Evolutionary conservation across 64 coral and sea anemone genomes (phyloP).

Genomic region (Stichodactyla mertensii): DNA sequence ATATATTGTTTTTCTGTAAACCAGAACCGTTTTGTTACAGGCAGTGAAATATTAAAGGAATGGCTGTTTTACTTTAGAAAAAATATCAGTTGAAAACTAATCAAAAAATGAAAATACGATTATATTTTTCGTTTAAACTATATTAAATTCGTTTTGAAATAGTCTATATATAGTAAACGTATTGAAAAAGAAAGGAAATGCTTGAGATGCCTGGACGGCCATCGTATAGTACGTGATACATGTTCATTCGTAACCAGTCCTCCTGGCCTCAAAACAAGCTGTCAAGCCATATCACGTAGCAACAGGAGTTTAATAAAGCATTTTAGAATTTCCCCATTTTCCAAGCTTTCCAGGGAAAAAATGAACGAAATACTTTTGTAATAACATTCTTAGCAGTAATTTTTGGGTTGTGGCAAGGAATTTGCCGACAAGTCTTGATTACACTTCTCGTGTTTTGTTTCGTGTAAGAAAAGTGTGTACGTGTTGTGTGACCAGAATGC

Average conservation of each 20-base stretch:
- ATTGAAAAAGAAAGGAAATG: background rate
- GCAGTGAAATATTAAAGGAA: too few species aligned
- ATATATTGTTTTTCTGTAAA: too few species aligned
- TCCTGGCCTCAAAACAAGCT: background rate
- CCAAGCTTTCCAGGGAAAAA: background rate
- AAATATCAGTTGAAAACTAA: too few species aligned
- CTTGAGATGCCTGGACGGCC: background rate
- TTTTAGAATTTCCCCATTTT: background rate
- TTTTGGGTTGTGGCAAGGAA: background rate
- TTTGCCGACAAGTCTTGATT: background rate
- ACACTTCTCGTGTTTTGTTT: background rate
- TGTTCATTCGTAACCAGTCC: background rate
- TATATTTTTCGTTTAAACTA: background rate
- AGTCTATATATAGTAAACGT: background rate
- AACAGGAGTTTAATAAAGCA: background rate
- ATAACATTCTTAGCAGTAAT: background rate
- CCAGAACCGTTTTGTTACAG: too few species aligned
- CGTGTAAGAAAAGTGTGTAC: background rate
- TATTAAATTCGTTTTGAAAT: background rate
- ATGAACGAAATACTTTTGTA: background rate
- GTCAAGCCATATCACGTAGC: background rate
- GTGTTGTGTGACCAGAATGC: conserved; percentile 10
- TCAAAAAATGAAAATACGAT: background rate
- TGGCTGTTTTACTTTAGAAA: too few species aligned
- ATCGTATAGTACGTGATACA: background rate